phyloP scores from a whole-genome alignment of 2,797 vertebrate species.

The Kryptolebias ocellatus region DNA sequence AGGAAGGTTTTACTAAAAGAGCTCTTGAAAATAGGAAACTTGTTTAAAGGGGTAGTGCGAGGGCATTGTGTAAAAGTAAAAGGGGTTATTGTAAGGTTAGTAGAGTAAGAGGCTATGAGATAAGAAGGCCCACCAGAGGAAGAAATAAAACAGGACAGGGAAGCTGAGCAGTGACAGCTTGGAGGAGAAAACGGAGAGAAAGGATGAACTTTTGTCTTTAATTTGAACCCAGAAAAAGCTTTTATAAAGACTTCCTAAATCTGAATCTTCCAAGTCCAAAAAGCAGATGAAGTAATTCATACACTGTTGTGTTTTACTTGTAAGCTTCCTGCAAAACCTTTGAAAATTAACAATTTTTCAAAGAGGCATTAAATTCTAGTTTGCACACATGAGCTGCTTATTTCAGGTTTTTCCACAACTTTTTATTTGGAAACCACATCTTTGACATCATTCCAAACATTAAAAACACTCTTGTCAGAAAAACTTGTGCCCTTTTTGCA shows the following conservation, averaged over 20 bases:
- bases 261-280: neutral
- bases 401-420: too few species aligned
- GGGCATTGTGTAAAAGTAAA: neutral
- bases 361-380: too few species aligned
- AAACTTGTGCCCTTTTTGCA: neutral
- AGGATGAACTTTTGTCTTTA: neutral
- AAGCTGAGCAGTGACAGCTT: neutral
- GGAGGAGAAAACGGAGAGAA: neutral
- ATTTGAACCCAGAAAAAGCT: neutral
- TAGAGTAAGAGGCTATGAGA: neutral
- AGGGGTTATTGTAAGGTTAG: neutral
- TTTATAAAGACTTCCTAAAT: too few species aligned
- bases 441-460: slow-evolving; percentile 1
- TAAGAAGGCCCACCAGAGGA: too few species aligned
- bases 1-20: slow-evolving; percentile 1
- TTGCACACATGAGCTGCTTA: too few species aligned
- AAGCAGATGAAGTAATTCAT: neutral
- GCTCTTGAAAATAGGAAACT: neutral
- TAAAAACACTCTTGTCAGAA: neutral
- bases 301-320: too few species aligned
- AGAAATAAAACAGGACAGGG: neutral
- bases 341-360: too few species aligned
- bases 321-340: too few species aligned
- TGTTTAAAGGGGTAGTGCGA: too few species aligned
- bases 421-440: neutral